Base-by-base conservation (phyloP, 37 sponge, comb jelly and placozoan species). In the Axinella damicornis region DNA sequence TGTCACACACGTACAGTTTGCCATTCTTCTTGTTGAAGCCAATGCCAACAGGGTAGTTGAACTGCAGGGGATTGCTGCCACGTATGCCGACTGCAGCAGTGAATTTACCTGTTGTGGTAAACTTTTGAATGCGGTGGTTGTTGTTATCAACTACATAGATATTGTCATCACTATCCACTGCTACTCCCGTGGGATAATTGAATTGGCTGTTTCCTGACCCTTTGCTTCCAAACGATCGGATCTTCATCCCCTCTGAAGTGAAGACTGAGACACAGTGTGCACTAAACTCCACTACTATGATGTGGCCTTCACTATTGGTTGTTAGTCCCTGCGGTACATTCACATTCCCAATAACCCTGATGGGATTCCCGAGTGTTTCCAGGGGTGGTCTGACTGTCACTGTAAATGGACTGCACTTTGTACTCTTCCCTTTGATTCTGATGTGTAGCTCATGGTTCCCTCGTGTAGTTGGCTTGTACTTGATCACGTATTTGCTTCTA, bases 101-200 rank as follows among this genome's bases (percentile, higher is more conserved):
- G 18, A 72, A 83, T 27, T 60, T 31, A 34, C 83, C 83, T 35
- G 71, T 62, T 16, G 39, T 46, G 0, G 83, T 52, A 41, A 83
- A 83, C 22, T 62, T 59, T 40, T 83, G 73, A 24, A 73, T 58
- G 19, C 73, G 68, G 28, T 80, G 70, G 69, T 80, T 80, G 14
- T 27, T 27, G 16, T 25, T 34, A 57, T 80, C 81, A 21, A 21
- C 81, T 1, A 80, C 81, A 27, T 68, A 53, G 22, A 80, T 67
- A 28, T 67, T 32, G n/a, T 57, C 81, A 31, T 15, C 46, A 24
- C 57, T 31, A 46, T 67, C 69, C 24, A 80, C 21, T 18, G 70
- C 69, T 27, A 80, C 12, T 2, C 69, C 81, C 67, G 33, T 20
- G 0, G 81, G 81, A 37, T 32, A 27, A n/a, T 58, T 19, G 37